Evolutionary conservation across 2,888 invertebrate species (phyloP).

Genomic region (Meliscaeva auricollis): DNA sequence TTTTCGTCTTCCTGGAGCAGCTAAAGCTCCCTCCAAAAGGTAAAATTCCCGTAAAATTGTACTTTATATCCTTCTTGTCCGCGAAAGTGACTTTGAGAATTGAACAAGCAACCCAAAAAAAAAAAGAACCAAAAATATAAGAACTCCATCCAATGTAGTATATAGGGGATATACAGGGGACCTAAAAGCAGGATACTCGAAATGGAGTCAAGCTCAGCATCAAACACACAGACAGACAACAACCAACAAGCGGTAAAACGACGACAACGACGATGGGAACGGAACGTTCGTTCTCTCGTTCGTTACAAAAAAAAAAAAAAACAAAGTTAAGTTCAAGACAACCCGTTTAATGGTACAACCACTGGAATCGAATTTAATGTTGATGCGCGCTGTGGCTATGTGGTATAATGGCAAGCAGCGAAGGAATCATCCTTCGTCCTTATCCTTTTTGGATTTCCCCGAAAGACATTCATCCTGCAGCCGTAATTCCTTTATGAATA

Average conservation of each 20-base stretch:
- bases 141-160: not conserved
- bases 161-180: not conserved
- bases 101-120: no score
- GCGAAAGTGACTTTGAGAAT: slow-evolving; percentile 58
- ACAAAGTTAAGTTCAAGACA: slow-evolving; percentile 56
- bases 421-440: slow-evolving; percentile 45
- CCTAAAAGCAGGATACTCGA: not conserved
- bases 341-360: slow-evolving; percentile 68
- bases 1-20: not conserved
- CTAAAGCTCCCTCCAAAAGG: slow-evolving; percentile 4
- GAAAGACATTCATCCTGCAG: slow-evolving; percentile 74
- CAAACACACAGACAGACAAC: slow-evolving; percentile 16
- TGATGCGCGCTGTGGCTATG: slow-evolving; percentile 62
- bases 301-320: slow-evolving; percentile 53
- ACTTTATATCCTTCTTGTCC: slow-evolving; percentile 64
- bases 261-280: slow-evolving; percentile 20
- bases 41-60: slow-evolving; percentile 58
- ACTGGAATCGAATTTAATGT: slow-evolving; percentile 71
- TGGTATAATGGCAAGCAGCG: slow-evolving; percentile 21
- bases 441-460: slow-evolving; percentile 37
- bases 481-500: slow-evolving; percentile 74
- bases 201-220: not conserved
- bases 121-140: slow-evolving; percentile 11
- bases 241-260: slow-evolving; percentile 47
- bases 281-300: slow-evolving; percentile 8